Conservation (phyloP, 1,140 invertebrate genomes). For the Macrobrachium nipponense region DNA sequence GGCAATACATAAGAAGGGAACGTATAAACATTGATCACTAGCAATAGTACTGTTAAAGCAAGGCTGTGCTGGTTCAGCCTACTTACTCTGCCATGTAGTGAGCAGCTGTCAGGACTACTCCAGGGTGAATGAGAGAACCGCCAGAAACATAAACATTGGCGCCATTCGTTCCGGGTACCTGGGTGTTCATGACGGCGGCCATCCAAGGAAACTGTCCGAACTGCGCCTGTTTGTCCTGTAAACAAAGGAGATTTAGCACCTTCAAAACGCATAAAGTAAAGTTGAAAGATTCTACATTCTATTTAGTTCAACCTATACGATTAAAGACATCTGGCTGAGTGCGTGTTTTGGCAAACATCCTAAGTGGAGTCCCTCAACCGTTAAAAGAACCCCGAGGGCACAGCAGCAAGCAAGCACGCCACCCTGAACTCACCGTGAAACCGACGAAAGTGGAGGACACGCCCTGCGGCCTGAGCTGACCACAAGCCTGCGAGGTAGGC, state of each 20-base stretch:
- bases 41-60: not conserved
- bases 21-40: not conserved
- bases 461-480: constrained; percentile 3
- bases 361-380: no score
- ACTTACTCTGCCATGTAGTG: constrained; percentile 73
- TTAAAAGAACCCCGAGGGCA: no score
- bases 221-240: constrained; percentile 56
- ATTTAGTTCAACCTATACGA: not conserved
- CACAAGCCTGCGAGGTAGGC: not conserved
- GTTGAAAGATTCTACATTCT: no score
- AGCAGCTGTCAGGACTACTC: constrained; percentile 79
- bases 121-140: constrained; percentile 79
- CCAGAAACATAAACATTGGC: constrained; percentile 72
- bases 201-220: constrained; percentile 64
- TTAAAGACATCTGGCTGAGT: not conserved
- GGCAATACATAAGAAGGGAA: not conserved
- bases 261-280: no score
- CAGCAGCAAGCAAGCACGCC: not conserved
- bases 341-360: not conserved
- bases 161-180: not conserved
- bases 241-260: not conserved
- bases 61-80: not conserved
- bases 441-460: constrained; percentile 1
- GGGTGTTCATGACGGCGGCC: constrained; percentile 73
- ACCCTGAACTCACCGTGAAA: constrained; percentile 3